Conservation (phyloP, 2,113 vertebrate genomes). For the Phalacrocorax carbo region DNA sequence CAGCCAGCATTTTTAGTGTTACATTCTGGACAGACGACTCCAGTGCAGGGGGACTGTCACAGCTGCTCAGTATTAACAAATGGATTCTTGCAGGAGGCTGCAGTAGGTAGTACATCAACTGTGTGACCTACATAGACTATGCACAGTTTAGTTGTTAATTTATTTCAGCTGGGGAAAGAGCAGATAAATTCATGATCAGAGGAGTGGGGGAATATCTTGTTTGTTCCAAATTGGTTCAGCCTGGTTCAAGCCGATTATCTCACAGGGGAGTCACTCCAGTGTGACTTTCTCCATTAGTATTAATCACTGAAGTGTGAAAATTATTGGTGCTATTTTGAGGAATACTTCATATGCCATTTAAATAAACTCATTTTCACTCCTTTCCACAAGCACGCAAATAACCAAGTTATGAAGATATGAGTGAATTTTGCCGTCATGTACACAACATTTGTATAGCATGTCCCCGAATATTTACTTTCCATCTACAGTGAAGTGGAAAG, state of each 20-base stretch:
- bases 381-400: not conserved
- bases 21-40: not conserved
- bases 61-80: conserved; percentile 15
- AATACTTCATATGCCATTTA: not conserved
- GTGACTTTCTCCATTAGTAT: not conserved
- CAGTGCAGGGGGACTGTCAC: not conserved
- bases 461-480: not conserved
- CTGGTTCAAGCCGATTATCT: not conserved
- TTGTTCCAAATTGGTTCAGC: conserved; percentile 7
- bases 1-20: not conserved
- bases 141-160: not conserved
- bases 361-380: not conserved
- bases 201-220: not conserved
- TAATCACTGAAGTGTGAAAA: not conserved
- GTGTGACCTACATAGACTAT: not conserved
- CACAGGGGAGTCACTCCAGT: not conserved
- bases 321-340: not conserved
- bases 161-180: not conserved
- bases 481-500: not conserved
- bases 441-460: not conserved
- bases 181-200: not conserved
- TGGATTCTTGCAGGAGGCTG: conserved; percentile 8
- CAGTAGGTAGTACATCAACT: not conserved
- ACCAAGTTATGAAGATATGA: not conserved
- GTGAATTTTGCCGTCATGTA: not conserved